These are phyloP conservation scores for Danaus chrysippus DNA, from an alignment of 2,888 invertebrate genomes.

Conservation along the genomic window DNA sequence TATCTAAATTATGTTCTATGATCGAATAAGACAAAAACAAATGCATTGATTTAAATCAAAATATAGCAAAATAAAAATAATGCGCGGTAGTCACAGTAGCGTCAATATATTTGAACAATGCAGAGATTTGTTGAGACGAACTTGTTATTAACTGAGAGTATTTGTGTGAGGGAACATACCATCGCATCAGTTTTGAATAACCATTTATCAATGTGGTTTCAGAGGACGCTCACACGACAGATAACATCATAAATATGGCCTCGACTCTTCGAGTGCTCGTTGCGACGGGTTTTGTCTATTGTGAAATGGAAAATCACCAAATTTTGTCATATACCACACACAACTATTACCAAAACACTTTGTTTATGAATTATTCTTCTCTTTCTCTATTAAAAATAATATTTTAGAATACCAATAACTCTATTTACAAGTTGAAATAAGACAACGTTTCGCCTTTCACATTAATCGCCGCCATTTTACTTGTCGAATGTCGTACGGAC, in stretches of 20 bases:
- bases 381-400: conserved; percentile 45
- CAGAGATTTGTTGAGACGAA: conserved; percentile 45
- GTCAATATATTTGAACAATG: conserved; percentile 69
- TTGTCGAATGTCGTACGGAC: conserved; percentile 76
- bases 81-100: conserved; percentile 68
- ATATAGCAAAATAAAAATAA: conserved; percentile 53
- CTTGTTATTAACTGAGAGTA: conserved; percentile 37
- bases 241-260: conserved; percentile 84
- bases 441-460: conserved; percentile 82
- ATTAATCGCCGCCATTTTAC: conserved; percentile 83
- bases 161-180: conserved; percentile 60
- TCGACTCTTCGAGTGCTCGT: conserved; percentile 73
- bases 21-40: conserved; percentile 1
- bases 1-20: background rate
- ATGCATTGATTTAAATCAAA: conserved; percentile 17
- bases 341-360: conserved; percentile 61
- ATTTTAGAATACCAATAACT: conserved; percentile 59
- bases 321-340: conserved; percentile 48
- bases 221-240: conserved; percentile 76
- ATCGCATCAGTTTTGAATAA: conserved; percentile 65
- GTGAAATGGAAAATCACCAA: conserved; percentile 69
- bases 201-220: conserved; percentile 71
- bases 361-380: conserved; percentile 39
- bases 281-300: conserved; percentile 77
- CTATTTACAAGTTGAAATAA: conserved; percentile 75